These are phyloP conservation scores for Moxostoma hubbsi DNA, from an alignment of 2,797 vertebrate species.

Conservation along the genomic window DNA sequence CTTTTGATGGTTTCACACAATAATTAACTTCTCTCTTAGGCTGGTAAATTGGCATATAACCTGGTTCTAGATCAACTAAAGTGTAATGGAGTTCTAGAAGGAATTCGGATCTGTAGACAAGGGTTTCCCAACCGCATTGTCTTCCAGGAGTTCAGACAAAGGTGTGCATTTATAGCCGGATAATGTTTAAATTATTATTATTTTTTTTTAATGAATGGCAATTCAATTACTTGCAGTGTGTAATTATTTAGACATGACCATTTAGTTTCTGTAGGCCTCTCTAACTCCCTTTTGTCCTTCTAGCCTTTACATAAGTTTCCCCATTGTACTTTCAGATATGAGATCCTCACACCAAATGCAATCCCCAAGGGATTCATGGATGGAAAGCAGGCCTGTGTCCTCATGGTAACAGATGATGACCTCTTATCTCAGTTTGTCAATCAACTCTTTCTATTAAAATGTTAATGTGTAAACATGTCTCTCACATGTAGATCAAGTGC, in stretches of 20 bases:
- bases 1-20: neutral
- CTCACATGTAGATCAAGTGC: neutral
- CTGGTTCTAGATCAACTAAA: conserved; percentile 86
- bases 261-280: neutral
- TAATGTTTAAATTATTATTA: neutral
- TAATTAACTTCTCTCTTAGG: conserved; percentile 61
- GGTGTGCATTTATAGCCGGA: conserved; percentile 67
- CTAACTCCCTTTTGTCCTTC: neutral
- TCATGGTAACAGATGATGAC: conserved; percentile 79
- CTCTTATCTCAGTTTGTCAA: neutral
- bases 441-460: too few species aligned
- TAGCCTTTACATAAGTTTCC: neutral
- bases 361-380: conserved; percentile 92
- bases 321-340: conserved; percentile 75
- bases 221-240: neutral
- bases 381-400: conserved; percentile 87
- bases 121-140: conserved; percentile 88
- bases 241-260: neutral
- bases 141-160: conserved; percentile 89
- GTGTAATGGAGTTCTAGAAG: conserved; percentile 87
- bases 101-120: conserved; percentile 88
- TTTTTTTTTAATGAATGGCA: neutral
- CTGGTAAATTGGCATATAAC: conserved; percentile 85
- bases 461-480: neutral
- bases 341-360: conserved; percentile 86